Evolutionary conservation across 1,140 invertebrate genomes (phyloP).

Genomic region (Eumaeus atala): DNA sequence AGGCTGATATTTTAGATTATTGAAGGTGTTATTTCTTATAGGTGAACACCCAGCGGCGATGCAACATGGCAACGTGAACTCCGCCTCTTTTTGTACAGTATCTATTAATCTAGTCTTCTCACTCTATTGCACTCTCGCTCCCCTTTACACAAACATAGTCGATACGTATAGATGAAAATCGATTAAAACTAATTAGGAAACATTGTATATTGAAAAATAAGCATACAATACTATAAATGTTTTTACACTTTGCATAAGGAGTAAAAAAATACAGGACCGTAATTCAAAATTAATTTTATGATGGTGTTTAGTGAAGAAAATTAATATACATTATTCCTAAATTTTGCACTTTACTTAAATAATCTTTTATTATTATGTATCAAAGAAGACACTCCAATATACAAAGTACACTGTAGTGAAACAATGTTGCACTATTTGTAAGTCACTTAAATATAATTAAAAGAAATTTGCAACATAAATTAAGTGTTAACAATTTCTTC

Average conservation of each 20-base stretch:
- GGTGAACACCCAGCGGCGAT: conserved; percentile 90
- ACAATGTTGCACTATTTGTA: no score
- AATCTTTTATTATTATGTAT: no score
- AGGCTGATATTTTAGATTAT: neutral
- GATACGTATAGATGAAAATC: conserved; percentile 70
- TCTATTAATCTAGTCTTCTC: conserved; percentile 70
- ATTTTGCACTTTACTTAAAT: no score
- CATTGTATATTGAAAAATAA: conserved; percentile 20
- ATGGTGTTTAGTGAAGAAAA: conserved; percentile 11
- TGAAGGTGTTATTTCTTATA: conserved; percentile 61
- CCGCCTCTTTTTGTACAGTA: conserved; percentile 64
- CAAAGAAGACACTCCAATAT: no score
- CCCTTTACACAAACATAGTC: conserved; percentile 59
- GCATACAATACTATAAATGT: conserved; percentile 20
- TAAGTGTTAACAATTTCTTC: no score
- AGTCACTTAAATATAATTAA: no score
- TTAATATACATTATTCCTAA: no score
- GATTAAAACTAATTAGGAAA: conserved; percentile 30
- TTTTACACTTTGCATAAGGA: conserved; percentile 24
- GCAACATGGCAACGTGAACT: conserved; percentile 81
- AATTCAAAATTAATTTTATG: conserved; percentile 10
- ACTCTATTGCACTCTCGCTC: conserved; percentile 67
- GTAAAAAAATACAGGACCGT: conserved; percentile 6
- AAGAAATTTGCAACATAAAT: no score
- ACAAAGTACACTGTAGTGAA: no score